Evolutionary conservation across 1,140 invertebrate genomes (phyloP).

Genomic region (Drosophila aff.): DNA sequence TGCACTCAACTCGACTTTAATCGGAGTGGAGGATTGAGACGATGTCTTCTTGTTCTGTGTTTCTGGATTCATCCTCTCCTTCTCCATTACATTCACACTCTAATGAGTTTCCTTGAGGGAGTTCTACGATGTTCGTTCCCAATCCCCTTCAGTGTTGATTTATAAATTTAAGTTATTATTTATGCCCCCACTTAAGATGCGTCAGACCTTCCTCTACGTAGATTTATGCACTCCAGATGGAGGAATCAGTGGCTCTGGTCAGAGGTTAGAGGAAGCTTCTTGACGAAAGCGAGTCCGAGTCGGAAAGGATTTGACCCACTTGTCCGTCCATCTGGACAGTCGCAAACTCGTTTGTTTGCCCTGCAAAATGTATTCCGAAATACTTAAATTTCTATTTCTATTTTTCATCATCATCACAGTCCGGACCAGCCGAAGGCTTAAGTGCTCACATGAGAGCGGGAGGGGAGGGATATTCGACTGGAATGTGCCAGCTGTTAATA

Average conservation of each 20-base stretch:
- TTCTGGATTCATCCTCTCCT: neutral
- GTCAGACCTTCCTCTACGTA: conserved; percentile 1
- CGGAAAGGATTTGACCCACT: conserved; percentile 71
- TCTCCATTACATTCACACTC: neutral
- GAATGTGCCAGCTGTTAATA: conserved; percentile 81
- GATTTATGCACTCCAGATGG: conserved; percentile 51
- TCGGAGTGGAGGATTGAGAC: neutral
- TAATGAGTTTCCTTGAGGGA: conserved; percentile 29
- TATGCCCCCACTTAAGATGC: conserved; percentile 8
- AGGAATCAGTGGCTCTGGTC: conserved; percentile 1
- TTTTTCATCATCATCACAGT: conserved; percentile 71
- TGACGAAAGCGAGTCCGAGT: conserved; percentile 38
- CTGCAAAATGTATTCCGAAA: conserved; percentile 63
- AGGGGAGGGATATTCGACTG: conserved; percentile 12
- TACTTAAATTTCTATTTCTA: conserved; percentile 76
- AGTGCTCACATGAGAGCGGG: conserved; percentile 55
- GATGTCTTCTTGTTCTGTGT: neutral
- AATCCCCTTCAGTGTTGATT: conserved; percentile 14
- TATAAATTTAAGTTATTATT: conserved; percentile 53
- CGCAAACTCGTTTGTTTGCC: conserved; percentile 43
- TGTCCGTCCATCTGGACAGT: conserved; percentile 34
- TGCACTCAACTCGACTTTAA: conserved; percentile 36
- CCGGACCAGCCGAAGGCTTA: conserved; percentile 49
- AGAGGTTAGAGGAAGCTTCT: conserved; percentile 21
- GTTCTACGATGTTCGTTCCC: neutral